A percentile compares a stretch with the other conserved stretches of the same genome.
These are phyloP conservation scores for Prenolepis imparis DNA, from an alignment of 2,888 invertebrate species.

Conservation along the genomic window DNA sequence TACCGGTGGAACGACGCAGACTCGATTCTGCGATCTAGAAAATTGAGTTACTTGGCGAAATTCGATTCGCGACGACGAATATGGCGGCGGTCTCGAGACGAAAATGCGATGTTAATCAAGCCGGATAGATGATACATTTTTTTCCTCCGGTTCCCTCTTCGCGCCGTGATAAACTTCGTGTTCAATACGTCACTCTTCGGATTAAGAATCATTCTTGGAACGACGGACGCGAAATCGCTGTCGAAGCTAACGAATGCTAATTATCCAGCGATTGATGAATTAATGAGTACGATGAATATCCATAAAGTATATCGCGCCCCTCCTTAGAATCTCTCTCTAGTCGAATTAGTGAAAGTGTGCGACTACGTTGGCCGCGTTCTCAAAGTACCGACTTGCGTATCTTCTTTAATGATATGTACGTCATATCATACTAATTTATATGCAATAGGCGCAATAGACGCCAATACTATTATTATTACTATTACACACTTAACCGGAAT, in stretches of 20 bases:
- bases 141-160: background rate
- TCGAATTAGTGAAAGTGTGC: constrained; percentile 30
- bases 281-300: constrained; percentile 30
- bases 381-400: background rate
- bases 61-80: constrained; percentile 63
- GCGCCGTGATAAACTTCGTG: too few species aligned
- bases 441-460: background rate
- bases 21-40: constrained; percentile 71
- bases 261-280: constrained; percentile 40
- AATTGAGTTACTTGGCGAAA: constrained; percentile 71
- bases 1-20: constrained; percentile 61
- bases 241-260: constrained; percentile 26
- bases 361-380: background rate
- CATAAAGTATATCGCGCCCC: background rate
- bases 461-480: background rate
- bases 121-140: constrained; percentile 46
- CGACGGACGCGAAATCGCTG: background rate
- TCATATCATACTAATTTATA: background rate
- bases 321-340: background rate
- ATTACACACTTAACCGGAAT: background rate
- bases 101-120: constrained; percentile 65
- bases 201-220: background rate
- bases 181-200: background rate
- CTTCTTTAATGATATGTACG: constrained; percentile 4
- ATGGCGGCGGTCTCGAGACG: constrained; percentile 49